Conservation (phyloP, 2,113 vertebrate species). For the Ondatra zibethicus region DNA sequence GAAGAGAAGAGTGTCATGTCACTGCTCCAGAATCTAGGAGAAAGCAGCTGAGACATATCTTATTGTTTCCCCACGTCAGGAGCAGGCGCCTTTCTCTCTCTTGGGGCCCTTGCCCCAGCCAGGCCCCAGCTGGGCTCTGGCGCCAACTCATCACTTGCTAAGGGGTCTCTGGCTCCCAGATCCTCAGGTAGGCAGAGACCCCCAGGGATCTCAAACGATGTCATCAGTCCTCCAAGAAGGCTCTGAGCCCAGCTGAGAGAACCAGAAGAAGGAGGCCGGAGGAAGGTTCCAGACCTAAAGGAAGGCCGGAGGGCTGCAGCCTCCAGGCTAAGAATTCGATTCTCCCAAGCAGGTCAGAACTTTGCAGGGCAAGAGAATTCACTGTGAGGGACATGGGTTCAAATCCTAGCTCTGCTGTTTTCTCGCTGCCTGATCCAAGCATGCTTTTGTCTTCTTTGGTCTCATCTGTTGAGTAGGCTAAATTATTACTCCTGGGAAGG, state of each 20-base stretch:
- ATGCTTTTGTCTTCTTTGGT: not conserved
- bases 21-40: not conserved
- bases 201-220: constrained; percentile 57
- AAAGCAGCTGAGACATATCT: not conserved
- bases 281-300: not conserved
- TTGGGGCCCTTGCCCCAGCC: constrained; percentile 39
- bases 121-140: constrained; percentile 71
- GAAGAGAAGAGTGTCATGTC: not conserved
- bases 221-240: constrained; percentile 50
- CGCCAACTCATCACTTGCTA: constrained; percentile 41
- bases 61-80: constrained; percentile 59
- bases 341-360: not conserved
- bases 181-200: constrained; percentile 50
- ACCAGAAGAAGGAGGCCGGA: not conserved
- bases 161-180: constrained; percentile 3
- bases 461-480: constrained; percentile 22
- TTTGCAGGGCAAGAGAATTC: not conserved
- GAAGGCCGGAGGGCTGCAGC: not conserved
- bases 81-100: constrained; percentile 57
- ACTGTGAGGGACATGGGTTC: not conserved
- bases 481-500: constrained; percentile 20
- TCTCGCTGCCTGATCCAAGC: not conserved
- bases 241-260: not conserved
- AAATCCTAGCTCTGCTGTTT: not conserved
- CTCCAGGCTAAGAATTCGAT: not conserved